A percentile compares a stretch with the other conserved stretches of the same genome.
phyloP scores from a whole-genome alignment of 2,888 invertebrate species.

The Melanotus villosus region DNA sequence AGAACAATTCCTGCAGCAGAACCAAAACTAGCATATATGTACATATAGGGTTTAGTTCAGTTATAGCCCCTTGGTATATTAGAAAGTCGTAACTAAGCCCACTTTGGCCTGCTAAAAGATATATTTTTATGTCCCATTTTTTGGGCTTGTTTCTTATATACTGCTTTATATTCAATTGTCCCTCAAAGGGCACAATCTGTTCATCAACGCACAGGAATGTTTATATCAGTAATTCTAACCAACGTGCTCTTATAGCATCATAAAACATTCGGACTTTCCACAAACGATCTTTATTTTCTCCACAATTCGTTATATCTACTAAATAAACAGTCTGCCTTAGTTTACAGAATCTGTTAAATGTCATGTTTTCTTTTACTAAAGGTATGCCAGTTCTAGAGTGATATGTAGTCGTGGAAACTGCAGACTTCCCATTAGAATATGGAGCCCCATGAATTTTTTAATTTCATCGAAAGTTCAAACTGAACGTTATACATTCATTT shows the following conservation, averaged over 20 bases:
- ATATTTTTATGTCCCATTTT: too few species aligned
- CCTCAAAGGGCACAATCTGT: constrained; percentile 51
- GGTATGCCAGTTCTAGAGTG: background rate
- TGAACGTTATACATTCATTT: background rate
- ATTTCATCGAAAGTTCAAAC: background rate
- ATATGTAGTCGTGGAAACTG: constrained; percentile 10
- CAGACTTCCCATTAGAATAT: background rate
- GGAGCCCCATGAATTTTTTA: background rate
- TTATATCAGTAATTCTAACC: background rate
- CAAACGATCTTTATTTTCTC: background rate
- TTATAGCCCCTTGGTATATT: constrained; percentile 46
- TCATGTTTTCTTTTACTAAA: background rate
- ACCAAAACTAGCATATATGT: background rate
- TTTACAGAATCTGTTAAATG: background rate
- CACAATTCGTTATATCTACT: background rate
- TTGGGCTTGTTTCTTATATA: too few species aligned
- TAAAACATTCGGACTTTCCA: background rate
- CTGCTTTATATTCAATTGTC: constrained; percentile 57
- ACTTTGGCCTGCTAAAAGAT: too few species aligned
- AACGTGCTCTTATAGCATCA: background rate
- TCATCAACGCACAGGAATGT: background rate
- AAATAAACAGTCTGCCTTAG: background rate
- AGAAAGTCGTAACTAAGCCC: too few species aligned
- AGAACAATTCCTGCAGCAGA: background rate
- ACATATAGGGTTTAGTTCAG: background rate